A percentile compares a stretch with the other conserved stretches of the same genome.
Evolutionary conservation across 2,113 vertebrate genomes (phyloP).

Genomic region (Hassar affinis): DNA sequence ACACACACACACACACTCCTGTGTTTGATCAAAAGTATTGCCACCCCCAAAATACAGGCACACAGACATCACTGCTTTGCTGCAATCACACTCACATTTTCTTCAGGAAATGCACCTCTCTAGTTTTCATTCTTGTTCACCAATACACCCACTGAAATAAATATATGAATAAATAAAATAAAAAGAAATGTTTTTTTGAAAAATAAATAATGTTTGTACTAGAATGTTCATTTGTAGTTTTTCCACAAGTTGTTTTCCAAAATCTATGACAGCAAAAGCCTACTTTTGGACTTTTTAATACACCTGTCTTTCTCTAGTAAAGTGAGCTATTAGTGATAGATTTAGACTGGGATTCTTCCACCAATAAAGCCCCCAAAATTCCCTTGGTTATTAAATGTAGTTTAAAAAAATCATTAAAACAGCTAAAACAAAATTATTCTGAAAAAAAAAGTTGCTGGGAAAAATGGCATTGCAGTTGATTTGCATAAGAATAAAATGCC

Average conservation of each 20-base stretch:
- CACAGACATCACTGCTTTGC: no score
- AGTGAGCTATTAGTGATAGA: background rate
- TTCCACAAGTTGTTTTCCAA: background rate
- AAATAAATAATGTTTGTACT: background rate
- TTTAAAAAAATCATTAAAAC: slow-evolving; percentile 19
- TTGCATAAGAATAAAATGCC: slow-evolving; percentile 85
- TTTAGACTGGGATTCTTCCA: background rate
- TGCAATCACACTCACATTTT: no score
- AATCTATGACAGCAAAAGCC: background rate
- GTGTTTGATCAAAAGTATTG: no score
- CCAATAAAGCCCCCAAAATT: slow-evolving; percentile 8
- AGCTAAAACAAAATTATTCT: slow-evolving; percentile 68
- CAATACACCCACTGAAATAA: no score
- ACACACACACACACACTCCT: no score
- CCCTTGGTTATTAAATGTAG: slow-evolving; percentile 26
- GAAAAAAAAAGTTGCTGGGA: slow-evolving; percentile 52
- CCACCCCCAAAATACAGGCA: no score
- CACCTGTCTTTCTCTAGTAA: background rate
- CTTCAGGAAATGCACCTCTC: no score
- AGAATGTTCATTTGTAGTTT: background rate
- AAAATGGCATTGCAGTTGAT: slow-evolving; percentile 62
- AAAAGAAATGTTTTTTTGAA: background rate
- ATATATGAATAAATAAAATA: no score
- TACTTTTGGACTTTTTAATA: background rate
- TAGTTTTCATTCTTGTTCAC: no score